Percentiles rank a stretch among this genome's conserved stretches.
These are phyloP conservation scores for Eristalis pertinax DNA, from an alignment of 2,888 invertebrate genomes.

Conservation along the genomic window DNA sequence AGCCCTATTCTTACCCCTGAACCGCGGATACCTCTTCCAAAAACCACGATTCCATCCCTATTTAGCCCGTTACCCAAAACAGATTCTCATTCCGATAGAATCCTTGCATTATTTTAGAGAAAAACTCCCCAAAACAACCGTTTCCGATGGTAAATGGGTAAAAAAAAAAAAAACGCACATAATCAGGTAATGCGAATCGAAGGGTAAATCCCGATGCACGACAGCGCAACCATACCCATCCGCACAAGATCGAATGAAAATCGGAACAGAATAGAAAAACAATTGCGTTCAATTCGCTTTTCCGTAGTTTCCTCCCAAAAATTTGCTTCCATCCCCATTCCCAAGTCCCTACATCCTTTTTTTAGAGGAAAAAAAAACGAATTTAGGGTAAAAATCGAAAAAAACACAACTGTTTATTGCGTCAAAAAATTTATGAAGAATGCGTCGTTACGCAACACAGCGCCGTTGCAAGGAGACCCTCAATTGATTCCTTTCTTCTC, in stretches of 20 bases:
- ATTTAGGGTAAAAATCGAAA: constrained; percentile 38
- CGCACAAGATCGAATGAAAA: neutral
- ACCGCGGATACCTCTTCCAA: neutral
- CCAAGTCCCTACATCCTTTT: constrained; percentile 46
- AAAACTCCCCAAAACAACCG: neutral
- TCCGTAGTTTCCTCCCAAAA: constrained; percentile 34
- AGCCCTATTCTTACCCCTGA: neutral
- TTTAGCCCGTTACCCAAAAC: neutral
- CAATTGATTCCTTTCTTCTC: constrained; percentile 25
- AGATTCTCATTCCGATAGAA: neutral
- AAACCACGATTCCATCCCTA: neutral
- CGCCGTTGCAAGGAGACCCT: constrained; percentile 22
- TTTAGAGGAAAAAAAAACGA: constrained; percentile 18
- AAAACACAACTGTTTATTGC: constrained; percentile 38
- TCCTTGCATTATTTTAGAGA: neutral
- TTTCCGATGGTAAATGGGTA: neutral
- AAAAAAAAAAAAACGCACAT: neutral
- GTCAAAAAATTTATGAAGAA: constrained; percentile 54
- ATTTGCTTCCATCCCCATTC: constrained; percentile 1
- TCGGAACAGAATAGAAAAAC: constrained; percentile 4
- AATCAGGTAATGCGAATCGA: neutral
- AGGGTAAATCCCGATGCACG: neutral
- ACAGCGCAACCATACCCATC: neutral
- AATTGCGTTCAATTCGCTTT: constrained; percentile 32
- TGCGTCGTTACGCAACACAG: constrained; percentile 40